Conservation (phyloP, 2,797 vertebrate genomes). For the Falco columbarius region DNA sequence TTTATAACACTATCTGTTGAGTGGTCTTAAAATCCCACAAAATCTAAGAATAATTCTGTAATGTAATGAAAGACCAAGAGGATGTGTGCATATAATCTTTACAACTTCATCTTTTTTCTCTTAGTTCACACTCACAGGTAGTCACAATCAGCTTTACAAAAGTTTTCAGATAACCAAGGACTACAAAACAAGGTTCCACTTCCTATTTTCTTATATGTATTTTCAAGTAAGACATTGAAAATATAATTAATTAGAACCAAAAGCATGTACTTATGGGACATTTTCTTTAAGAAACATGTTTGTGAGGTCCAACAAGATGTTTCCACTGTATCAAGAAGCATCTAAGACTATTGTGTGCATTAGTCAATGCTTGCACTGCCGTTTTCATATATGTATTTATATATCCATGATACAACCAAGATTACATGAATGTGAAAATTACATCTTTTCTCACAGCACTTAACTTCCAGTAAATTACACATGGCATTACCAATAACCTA, state of each 20-base stretch:
- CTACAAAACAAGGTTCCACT: background rate
- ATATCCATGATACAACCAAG: background rate
- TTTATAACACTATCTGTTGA: background rate
- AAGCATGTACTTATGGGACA: background rate
- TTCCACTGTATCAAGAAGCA: background rate
- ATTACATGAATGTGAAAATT: background rate
- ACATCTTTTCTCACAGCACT: background rate
- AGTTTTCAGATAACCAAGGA: background rate
- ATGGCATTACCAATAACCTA: background rate
- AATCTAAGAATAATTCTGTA: background rate
- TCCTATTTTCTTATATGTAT: background rate
- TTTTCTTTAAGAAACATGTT: background rate
- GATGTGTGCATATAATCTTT: background rate
- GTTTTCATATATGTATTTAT: background rate
- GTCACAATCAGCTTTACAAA: background rate
- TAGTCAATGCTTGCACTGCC: background rate
- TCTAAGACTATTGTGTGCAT: no score
- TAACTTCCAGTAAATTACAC: slow-evolving; percentile 19
- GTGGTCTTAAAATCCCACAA: background rate
- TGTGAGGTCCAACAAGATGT: background rate
- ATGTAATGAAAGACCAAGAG: background rate
- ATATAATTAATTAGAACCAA: background rate
- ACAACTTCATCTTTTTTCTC: background rate
- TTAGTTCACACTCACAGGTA: background rate
- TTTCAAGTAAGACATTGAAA: background rate